These are phyloP conservation scores for Phortica variegata DNA, from an alignment of 1,140 invertebrate genomes.

Conservation along the genomic window DNA sequence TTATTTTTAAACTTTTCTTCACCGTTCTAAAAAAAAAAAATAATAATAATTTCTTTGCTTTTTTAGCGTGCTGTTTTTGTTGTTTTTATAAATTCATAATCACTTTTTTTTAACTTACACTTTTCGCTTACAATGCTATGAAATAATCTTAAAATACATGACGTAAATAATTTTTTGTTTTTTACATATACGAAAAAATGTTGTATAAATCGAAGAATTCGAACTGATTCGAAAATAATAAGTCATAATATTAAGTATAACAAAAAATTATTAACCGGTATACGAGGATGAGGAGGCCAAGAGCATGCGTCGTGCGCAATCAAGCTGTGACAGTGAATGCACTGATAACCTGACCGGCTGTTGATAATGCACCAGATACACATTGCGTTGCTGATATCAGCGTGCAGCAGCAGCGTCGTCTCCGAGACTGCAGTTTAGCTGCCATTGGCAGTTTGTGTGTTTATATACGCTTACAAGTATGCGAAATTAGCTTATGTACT, in stretches of 20 bases:
- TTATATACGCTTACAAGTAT: not conserved
- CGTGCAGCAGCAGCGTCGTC: no score
- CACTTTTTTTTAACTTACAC: conserved; percentile 22
- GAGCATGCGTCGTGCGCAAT: no score
- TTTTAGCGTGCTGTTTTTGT: no score
- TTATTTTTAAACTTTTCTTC: no score
- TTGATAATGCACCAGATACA: no score
- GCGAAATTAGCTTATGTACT: no score
- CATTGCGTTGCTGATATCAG: conserved; percentile 6
- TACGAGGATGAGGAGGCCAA: no score
- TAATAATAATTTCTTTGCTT: no score
- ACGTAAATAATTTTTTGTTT: conserved; percentile 37
- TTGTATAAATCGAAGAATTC: conserved; percentile 21
- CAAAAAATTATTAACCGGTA: conserved; percentile 14
- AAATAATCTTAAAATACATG: conserved; percentile 18
- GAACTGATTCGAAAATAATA: conserved; percentile 16
- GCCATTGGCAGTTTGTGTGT: conserved; percentile 16
- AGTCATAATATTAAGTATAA: conserved; percentile 35
- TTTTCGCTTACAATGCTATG: no score
- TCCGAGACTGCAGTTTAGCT: conserved; percentile 10
- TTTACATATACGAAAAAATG: conserved; percentile 17
- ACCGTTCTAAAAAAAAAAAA: no score
- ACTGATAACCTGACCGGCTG: no score
- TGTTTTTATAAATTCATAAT: conserved; percentile 38
- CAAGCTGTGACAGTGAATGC: no score